phyloP scores from a whole-genome alignment of 2,888 invertebrate species.

The Phalera bucephala region DNA sequence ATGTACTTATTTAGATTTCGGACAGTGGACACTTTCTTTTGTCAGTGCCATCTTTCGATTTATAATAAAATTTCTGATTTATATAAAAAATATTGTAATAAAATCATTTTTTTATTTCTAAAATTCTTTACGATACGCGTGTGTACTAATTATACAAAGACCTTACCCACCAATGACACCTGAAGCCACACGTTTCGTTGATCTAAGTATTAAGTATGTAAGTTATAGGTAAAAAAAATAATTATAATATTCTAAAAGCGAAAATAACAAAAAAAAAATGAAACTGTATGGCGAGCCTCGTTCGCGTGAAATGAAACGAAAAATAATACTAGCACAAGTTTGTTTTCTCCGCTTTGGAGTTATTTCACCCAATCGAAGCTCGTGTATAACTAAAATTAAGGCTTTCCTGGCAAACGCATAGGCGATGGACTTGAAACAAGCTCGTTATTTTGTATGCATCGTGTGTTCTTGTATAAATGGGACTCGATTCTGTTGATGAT shows the following conservation, averaged over 20 bases:
- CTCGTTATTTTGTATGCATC: slow-evolving; percentile 48
- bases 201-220: slow-evolving; percentile 80
- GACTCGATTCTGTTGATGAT: slow-evolving; percentile 33
- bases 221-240: slow-evolving; percentile 74
- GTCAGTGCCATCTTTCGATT: slow-evolving; percentile 52
- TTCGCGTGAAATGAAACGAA: slow-evolving; percentile 58
- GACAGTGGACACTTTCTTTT: slow-evolving; percentile 40
- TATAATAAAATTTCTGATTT: slow-evolving; percentile 36
- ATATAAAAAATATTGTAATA: slow-evolving; percentile 31
- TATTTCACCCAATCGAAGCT: slow-evolving; percentile 70
- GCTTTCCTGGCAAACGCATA: slow-evolving; percentile 71
- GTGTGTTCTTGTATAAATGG: slow-evolving; percentile 37
- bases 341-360: slow-evolving; percentile 43
- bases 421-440: slow-evolving; percentile 45
- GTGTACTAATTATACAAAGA: slow-evolving; percentile 68
- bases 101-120: slow-evolving; percentile 17
- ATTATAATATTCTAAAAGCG: slow-evolving; percentile 61
- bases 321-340: slow-evolving; percentile 38
- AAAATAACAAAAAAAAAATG: slow-evolving; percentile 53
- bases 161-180: slow-evolving; percentile 79
- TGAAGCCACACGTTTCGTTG: slow-evolving; percentile 76
- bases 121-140: slow-evolving; percentile 36
- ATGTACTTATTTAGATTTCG: slow-evolving; percentile 38
- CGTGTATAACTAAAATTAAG: slow-evolving; percentile 63
- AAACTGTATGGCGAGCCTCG: slow-evolving; percentile 61